Evolutionary conservation across 2,888 invertebrate genomes (phyloP).

Genomic region (Coleophora deauratella): DNA sequence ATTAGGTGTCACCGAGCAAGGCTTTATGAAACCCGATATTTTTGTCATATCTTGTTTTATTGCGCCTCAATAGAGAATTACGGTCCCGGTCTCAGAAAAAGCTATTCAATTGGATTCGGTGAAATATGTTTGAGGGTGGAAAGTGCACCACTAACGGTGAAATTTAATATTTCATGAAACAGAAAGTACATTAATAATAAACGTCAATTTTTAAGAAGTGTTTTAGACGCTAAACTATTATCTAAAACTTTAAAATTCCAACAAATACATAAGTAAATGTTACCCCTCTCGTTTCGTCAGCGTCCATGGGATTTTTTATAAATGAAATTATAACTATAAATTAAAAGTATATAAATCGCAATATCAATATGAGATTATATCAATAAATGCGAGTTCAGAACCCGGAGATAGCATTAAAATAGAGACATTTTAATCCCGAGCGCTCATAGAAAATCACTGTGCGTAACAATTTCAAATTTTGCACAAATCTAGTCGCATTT

Average conservation of each 20-base stretch:
- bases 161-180: constrained; percentile 13
- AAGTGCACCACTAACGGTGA: constrained; percentile 16
- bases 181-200: not conserved
- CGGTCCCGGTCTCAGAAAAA: constrained; percentile 38
- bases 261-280: too few species aligned
- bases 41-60: constrained; percentile 74
- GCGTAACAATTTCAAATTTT: constrained; percentile 70
- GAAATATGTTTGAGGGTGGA: constrained; percentile 42
- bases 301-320: too few species aligned
- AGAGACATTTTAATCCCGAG: constrained; percentile 58
- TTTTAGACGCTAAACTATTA: too few species aligned
- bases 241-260: too few species aligned
- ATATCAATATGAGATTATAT: too few species aligned
- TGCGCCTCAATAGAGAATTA: constrained; percentile 60
- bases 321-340: too few species aligned
- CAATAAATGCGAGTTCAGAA: not conserved
- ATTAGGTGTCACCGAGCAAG: constrained; percentile 69
- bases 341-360: too few species aligned
- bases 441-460: constrained; percentile 53
- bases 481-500: constrained; percentile 72
- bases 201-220: too few species aligned
- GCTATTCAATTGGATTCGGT: constrained; percentile 43
- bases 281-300: too few species aligned
- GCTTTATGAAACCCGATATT: constrained; percentile 74
- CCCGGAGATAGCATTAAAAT: constrained; percentile 12